These are phyloP conservation scores for Plestiodon gilberti DNA, from an alignment of 2,113 vertebrate species.

Conservation along the genomic window DNA sequence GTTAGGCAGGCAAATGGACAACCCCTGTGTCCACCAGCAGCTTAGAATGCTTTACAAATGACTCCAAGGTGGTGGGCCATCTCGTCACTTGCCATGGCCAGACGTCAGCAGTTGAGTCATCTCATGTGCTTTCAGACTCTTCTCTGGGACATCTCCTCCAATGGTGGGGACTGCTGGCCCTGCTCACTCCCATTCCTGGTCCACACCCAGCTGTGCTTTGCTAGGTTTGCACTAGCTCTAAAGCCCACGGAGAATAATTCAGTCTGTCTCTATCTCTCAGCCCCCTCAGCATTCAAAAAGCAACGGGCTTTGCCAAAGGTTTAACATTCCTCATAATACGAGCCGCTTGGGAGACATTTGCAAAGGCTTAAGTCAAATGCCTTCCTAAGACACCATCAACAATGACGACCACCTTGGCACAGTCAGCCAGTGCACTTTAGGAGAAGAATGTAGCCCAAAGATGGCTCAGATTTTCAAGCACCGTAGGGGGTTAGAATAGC, in stretches of 20 bases:
- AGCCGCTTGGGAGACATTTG: conserved; percentile 10
- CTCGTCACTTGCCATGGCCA: neutral
- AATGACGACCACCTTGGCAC: conserved; percentile 11
- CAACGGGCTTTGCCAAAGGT: conserved; percentile 13
- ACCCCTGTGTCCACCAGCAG: neutral
- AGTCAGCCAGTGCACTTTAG: neutral
- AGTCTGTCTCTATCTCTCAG: neutral
- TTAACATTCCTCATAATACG: conserved; percentile 25
- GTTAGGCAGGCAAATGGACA: neutral
- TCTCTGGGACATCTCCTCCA: neutral
- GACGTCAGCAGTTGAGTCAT: neutral
- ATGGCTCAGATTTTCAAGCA: neutral
- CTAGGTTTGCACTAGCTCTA: neutral
- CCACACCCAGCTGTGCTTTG: conserved; percentile 1
- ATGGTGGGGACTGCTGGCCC: neutral
- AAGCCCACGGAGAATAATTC: conserved; percentile 5
- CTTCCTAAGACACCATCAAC: conserved; percentile 5
- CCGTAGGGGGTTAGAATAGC: neutral
- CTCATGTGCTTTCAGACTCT: neutral
- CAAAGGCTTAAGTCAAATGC: conserved; percentile 28
- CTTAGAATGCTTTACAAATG: neutral
- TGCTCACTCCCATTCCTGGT: neutral
- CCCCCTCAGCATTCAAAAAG: neutral
- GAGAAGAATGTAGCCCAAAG: neutral
- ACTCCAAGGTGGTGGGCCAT: neutral